Conservation (phyloP, 1,140 invertebrate genomes). For the Pogonomyrmex barbatus region DNA sequence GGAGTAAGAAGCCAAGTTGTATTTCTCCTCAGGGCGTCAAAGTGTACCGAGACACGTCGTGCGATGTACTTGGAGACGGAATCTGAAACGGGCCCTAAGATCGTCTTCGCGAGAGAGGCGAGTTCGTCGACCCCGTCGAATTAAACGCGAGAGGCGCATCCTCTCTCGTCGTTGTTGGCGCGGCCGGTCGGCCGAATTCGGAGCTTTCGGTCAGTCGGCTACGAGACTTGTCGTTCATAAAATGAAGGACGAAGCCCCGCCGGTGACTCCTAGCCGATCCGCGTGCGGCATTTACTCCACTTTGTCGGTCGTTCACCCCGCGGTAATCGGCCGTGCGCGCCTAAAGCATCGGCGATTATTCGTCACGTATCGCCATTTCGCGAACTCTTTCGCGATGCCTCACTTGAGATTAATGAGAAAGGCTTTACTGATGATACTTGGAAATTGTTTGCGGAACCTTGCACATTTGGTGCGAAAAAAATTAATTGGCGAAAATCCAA, state of each 20-base stretch:
- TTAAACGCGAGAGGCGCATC: slow-evolving; percentile 40
- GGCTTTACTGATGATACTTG: not conserved
- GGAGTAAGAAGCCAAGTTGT: not conserved
- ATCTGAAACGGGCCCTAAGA: slow-evolving; percentile 19
- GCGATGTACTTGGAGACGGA: slow-evolving; percentile 27
- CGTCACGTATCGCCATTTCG: slow-evolving; percentile 53
- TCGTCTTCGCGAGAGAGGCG: slow-evolving; percentile 19
- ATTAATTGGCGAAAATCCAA: not conserved
- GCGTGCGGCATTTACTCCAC: slow-evolving; percentile 69
- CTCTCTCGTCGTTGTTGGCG: slow-evolving; percentile 29
- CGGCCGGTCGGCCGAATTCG: slow-evolving; percentile 34
- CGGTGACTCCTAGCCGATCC: slow-evolving; percentile 47
- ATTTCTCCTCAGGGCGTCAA: not conserved
- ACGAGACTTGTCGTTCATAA: slow-evolving; percentile 55
- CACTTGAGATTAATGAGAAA: not conserved
- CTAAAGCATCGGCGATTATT: slow-evolving; percentile 56
- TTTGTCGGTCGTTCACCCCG: slow-evolving; percentile 77
- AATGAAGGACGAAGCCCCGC: slow-evolving; percentile 57
- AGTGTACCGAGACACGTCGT: slow-evolving; percentile 20
- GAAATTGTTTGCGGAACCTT: not conserved
- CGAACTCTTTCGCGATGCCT: slow-evolving; percentile 35
- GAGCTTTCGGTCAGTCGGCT: slow-evolving; percentile 66
- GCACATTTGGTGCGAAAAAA: not conserved
- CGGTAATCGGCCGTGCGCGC: slow-evolving; percentile 55
- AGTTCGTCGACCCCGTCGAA: slow-evolving; percentile 54